Base-by-base conservation (phyloP, 2,113 vertebrate species). In the Misgurnus mizolepis region DNA sequence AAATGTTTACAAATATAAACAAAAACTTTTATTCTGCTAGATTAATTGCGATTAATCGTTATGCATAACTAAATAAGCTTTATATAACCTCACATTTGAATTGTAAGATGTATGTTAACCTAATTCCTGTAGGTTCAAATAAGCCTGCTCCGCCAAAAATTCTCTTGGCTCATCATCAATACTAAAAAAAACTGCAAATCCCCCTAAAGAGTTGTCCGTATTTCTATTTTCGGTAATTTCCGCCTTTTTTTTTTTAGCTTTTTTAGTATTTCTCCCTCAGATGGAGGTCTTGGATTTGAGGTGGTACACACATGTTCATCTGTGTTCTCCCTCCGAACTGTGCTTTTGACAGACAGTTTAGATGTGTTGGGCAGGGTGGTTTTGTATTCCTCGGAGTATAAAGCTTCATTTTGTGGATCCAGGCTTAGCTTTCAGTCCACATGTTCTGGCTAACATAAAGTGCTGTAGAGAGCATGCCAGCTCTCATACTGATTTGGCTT, bases 301-400 rank as follows among this genome's bases (percentile, higher is more conserved):
- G 73, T 76, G 14, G 60, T 64, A 49, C 40, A 75, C 58, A 76
- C 60, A 64, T 76, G 73, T 50, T 17, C 45, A 64, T 76, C 55
- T 76, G 73, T 64, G 43, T 49, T 43, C 45, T 64, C 41, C 15
- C 39, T 76, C 6, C 5, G 40, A 64, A 22, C 60, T n/a, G 15
- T 39, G 53, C 27, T 53, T 77, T 77, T 77, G 60, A 77, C 47
- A 66, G 74, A 66, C 74, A 77, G 62, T 17, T 77, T 15, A 39
- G 73, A 22, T 47, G 27, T 76, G 61, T 50, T 76, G 73, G 41
- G 58, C 14, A 34, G 22, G 22, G 56, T 49, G 58, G 72, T 75
- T 75, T 66, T 18, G n/a, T n/a, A 8, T 53, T 53, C 50, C 55
- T 58, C 41, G 40, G 27, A 66, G 47, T 9, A 66, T 53, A 65